Base-by-base conservation (phyloP, 2,797 vertebrate genomes). In the Molossus alvarezi region DNA sequence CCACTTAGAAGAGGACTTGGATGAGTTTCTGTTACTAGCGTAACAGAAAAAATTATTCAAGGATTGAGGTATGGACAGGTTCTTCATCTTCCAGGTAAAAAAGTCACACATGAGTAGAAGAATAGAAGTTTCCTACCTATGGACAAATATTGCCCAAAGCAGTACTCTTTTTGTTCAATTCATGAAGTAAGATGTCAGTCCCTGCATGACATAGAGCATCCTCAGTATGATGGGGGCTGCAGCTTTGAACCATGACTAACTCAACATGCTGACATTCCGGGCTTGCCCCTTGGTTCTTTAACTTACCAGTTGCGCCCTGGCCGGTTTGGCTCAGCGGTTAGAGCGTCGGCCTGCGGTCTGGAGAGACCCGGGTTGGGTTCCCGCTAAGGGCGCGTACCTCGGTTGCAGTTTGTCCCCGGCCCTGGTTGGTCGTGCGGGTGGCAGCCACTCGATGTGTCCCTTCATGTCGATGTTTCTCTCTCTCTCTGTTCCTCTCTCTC, bases 21-120 rank as follows among this genome's bases (percentile, higher is more conserved):
- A 14, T 23, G n/a, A 73, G 18, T 33, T 33, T 33, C 33, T 33
- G 33, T 33, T n/a, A 64, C 17, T 60, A 71, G 53, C 45, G 3
- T 73, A 29, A 73, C 14, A 21, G n/a, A 15, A 51, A 8, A 51
- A 11, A 33, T 82, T 73, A 17, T 23, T 81, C 29, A 67, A 69
- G 67, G 15, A 80, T 23, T 29, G 41, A 7, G 5, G 72, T 75
- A 62, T 13, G 29, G 58, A 48, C 25, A 55, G 3, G 8, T n/a
- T 65, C 65, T 95, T 86, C 25, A n/a, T n/a, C n/a, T 95, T 94
- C 82, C 67, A 82, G 65, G 17, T 69, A 27, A 87, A 83, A 53
- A 86, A 67, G 33, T 20, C 80, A 41, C 27, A 27, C 4, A 48
- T 72, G n/a, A 53, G 12, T 48, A 67, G 41, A 23, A 94, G 48